Base-by-base conservation (phyloP, 2,113 vertebrate species). In the Bufo gargarizans region DNA sequence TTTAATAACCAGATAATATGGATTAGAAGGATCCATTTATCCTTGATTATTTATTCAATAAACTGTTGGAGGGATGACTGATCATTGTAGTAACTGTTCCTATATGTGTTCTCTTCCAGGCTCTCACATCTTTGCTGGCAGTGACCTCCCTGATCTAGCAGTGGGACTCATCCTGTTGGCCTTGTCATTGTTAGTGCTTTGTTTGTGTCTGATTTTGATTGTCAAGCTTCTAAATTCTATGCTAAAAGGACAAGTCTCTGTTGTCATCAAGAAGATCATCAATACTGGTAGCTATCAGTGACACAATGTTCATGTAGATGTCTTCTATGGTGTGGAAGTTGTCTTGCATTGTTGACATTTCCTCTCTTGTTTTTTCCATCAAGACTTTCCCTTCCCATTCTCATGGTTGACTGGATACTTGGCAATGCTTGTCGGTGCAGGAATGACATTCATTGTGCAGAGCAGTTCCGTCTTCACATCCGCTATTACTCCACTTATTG, bases 381-480 rank as follows among this genome's bases (percentile, higher is more conserved):
- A 20, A 99, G 98, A 99, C 93, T 99, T 99, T 88, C 97, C 97
- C 0, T 99, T 96, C 89, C 98, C 98, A 6, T 99, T 99, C 82
- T 87, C 91, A 20, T 99, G 98, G 97, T 89, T 99, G 4, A 97
- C 97, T 0, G 98, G 98, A 20, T 99, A 99, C 91, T 91, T 99
- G 82, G 98, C 98, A 13, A 99, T 99, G 79, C 0, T 97, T 0
- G 97, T 98, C 11, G 98, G 98, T 49, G 97, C 98, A 0, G 97
- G 97, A 47, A 98, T 99, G 97, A 99, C 98, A 61, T 99, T 99
- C 3, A 93, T 99, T 0, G 97, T 99, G 1, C 98, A 99, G 92
- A 99, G 98, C 90, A 99, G 98, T 91, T 99, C 98, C 0, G 97
- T 99, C 86, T 99, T 99, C 94, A 99, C 98, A 0, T 99, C 98